A percentile compares a stretch with the other conserved stretches of the same genome.
Conservation (phyloP, 2,113 vertebrate genomes). For the Mobula hypostoma region DNA sequence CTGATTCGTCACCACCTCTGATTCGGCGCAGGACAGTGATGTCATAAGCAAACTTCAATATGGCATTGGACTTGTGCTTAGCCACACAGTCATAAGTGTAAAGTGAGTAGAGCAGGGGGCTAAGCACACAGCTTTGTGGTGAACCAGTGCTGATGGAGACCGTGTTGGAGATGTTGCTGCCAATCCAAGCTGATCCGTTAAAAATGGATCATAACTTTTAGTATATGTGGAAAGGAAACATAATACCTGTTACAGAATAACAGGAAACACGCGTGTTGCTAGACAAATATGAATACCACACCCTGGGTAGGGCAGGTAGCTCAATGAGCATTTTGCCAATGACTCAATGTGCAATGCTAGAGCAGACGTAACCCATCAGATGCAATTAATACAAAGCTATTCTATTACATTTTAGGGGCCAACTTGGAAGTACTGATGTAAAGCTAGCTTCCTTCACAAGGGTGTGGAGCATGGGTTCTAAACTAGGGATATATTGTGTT, state of each 20-base stretch:
- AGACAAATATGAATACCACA: not conserved
- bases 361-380: not conserved
- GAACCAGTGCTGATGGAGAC: no score
- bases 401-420: not conserved
- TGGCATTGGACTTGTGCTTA: no score
- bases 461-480: not conserved
- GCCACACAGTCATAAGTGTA: no score
- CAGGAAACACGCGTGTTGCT: not conserved
- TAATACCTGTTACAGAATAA: not conserved
- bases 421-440: not conserved
- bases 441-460: not conserved
- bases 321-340: not conserved
- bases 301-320: not conserved
- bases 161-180: no score
- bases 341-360: not conserved
- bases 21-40: no score
- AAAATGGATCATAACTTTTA: not conserved
- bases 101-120: no score
- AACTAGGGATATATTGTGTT: not conserved
- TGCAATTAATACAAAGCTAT: not conserved
- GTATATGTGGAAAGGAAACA: not conserved
- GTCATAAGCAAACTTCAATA: no score
- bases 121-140: no score
- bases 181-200: not conserved
- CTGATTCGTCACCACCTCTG: no score